Evolutionary conservation across 2,797 vertebrate species (phyloP), one percentile per base, ranked within the genome.

Genomic region (Cirrhinus molitorella): DNA sequence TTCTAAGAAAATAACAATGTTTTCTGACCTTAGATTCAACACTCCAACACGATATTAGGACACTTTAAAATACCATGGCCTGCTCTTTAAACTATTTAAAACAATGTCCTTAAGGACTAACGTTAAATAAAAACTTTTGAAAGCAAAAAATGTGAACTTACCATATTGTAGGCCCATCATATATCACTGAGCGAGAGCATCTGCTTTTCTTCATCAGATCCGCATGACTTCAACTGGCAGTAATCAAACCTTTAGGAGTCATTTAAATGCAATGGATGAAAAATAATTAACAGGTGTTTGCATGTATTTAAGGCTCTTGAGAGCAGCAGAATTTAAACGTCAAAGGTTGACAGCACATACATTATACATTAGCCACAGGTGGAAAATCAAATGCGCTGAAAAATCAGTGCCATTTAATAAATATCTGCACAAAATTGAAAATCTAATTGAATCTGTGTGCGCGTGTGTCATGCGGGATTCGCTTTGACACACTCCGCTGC

Each of bases 211-310:
- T 67, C 61, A 31, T 76, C 49, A 45, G 59, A 75, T 75, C 59
- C 21, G 34, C 73, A 43, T 57, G 65, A 70, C 34, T 66, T 66
- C 16, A 40, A 63, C 51, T 71, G 28, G 23, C 40, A 43, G 59
- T 37, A 74, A 75, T 76, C 63, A 81, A 76, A 68, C 34, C 25
- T 63, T 63, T 70, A 77, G 37, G 34, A 68, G 81, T 59, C 73
- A 83, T 75, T 82, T 43, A 75, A 82, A 82, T 74, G 45, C 70
- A 65, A 25, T 37, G 21, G 61, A 57, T 59, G 25, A 76, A 76
- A 68, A 83, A 75, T 74, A 73, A 61, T 80, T 68, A 81, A 70
- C 74, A 76, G 81, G 66, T 84, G 77, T 65, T 70, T 84, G 81
- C 66, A 65, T 76, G 85, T 61, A 80, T 61, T 73, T 81, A 86